Base-by-base conservation (phyloP, 2,113 vertebrate species). In the Phrynosoma platyrhinos region DNA sequence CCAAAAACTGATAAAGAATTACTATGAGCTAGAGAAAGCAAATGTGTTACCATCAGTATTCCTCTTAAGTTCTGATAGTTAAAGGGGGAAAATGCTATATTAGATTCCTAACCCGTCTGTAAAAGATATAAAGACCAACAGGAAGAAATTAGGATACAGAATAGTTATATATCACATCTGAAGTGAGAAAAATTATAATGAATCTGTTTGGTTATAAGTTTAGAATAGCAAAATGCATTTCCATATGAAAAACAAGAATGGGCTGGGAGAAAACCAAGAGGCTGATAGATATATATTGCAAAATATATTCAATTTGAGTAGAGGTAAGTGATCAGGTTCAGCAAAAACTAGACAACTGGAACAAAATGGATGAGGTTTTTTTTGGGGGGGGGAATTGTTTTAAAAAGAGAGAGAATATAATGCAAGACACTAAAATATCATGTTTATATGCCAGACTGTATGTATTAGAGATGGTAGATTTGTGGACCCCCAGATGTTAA, bases 101-200 rank as follows among this genome's bases (percentile, higher is more conserved):
- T 83, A 87, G 6, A 84, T 79, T 87, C 80, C 87, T 58, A 92
- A 55, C 71, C 62, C 53, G 66, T 23, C 52, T 83, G 8, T 36
- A 5, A 21, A 18, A 80, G 18, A 32, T 83, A 79, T 32, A 32
- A 91, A 92, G 84, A 89, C 36, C 64, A 85, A 91, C 90, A 88
- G 5, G 13, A 90, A 86, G 5, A 72, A 89, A 90, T 90, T 87
- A 87, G 14, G n/a, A 79, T 86, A 77, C 13, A 69, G 66, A 36
- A 66, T 36, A 87, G 78, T 87, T 71, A 90, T 94, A 87, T 1
- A 92, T 94, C 87, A 90, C 69, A 90, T 84, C 12, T 85, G 83
- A 91, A 89, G 75, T 89, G 53, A 75, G 71, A 80, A 92, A 93
- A 91, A 94, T 92, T 74, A 92, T 69, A 92, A 27, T 90, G 64